Conservation (phyloP, 2,113 vertebrate genomes). For the Corvus cornix region DNA sequence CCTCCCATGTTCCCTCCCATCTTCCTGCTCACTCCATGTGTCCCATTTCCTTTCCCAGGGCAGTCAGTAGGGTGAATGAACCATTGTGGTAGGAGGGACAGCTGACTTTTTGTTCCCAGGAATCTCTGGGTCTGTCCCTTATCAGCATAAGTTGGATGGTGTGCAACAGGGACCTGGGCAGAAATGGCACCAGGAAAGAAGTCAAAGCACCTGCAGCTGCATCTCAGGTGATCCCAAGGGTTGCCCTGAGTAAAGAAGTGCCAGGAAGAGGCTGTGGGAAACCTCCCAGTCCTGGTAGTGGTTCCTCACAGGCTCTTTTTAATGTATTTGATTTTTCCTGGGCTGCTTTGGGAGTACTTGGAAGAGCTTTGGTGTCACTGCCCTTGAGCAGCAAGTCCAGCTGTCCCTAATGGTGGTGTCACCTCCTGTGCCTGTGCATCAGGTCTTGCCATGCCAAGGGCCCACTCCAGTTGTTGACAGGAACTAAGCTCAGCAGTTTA, state of each 20-base stretch:
- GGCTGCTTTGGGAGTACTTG: neutral
- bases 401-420: neutral
- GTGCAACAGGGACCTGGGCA: neutral
- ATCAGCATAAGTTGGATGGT: accelerated
- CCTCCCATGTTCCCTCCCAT: neutral
- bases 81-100: neutral
- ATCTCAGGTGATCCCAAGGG: neutral
- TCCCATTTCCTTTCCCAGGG: neutral
- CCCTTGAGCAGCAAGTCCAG: neutral
- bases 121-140: neutral
- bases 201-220: neutral
- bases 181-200: neutral
- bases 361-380: accelerated
- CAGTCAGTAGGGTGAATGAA: neutral
- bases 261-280: neutral
- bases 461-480: accelerated
- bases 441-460: accelerated
- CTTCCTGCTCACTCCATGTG: neutral
- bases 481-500: neutral
- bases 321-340: neutral
- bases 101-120: neutral
- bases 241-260: neutral
- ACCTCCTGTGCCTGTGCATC: neutral
- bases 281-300: neutral
- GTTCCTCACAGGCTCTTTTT: neutral